Evolutionary conservation across 2,113 vertebrate genomes (phyloP), one percentile per base, ranked within the genome.

Genomic region (Zingel zingel): DNA sequence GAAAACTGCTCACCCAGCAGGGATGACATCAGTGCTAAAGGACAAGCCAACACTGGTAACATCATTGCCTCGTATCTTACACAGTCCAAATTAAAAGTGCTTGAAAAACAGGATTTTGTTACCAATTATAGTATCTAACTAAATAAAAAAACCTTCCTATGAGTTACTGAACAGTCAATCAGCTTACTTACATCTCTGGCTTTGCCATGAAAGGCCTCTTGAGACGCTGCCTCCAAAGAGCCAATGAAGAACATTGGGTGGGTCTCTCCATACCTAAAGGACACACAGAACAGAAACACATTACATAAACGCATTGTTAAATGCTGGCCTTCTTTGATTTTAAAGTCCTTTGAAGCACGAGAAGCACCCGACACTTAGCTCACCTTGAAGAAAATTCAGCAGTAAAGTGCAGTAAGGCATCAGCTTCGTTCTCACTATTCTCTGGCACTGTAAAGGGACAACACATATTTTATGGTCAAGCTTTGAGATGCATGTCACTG

Each of bases 331-430:
- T 77, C 43, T 51, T 2, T 58, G 10, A 18, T 43, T 54, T 66
- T 5, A 56, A 19, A 39, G 36, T 23, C 9, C 6, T 50, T 39
- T 62, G 1, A 23, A 21, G 30, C 23, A 18, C 0, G 2, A 56
- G 3, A n/a, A 61, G 2, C 18, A 9, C 6, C 2, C 8, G 23
- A 68, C 1, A 36, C 47, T 0, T 12, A 8, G 45, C 95, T 89
- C 94, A 99, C 98, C 98, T 97, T 94, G 98, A 98, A 93, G 98
- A 99, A 96, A 99, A 99, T 93, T 99, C 98, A 78, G 96, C 97
- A 95, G 98, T 99, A 96, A 99, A 99, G 96, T 99, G 98, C 95
- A 98, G 94, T 97, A 99, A 98, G 96, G 98, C 98, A 95, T 99
- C 98, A 88, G 95, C 96, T 97, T 99, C 98, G 86, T 99, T 99